Percentiles rank a stretch among this genome's conserved stretches.
Evolutionary conservation across 2,888 invertebrate genomes (phyloP).

Genomic region (Sphecodes monilicornis): DNA sequence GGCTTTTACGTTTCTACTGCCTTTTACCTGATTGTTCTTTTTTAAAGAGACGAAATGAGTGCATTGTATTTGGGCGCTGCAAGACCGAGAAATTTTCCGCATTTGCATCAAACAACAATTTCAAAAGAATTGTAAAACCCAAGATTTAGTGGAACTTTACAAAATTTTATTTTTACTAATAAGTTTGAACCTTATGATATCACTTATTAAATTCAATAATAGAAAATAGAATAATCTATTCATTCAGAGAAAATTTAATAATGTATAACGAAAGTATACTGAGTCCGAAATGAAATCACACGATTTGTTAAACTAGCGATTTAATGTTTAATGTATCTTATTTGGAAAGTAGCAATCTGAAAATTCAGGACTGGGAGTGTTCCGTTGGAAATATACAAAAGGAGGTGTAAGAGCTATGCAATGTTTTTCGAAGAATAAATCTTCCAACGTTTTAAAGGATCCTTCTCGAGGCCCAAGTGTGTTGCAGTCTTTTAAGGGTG

Average conservation of each 20-base stretch:
- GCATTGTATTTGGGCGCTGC: not conserved
- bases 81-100: not conserved
- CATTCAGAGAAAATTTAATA: no score
- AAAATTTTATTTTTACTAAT: not conserved
- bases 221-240: no score
- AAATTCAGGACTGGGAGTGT: not conserved
- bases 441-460: not conserved
- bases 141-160: not conserved
- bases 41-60: not conserved
- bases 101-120: not conserved
- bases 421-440: conserved; percentile 4
- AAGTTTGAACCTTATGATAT: not conserved
- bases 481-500: conserved; percentile 13
- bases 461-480: not conserved
- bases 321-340: not conserved
- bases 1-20: not conserved
- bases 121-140: not conserved
- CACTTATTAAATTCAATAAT: not conserved
- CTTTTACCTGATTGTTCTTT: not conserved
- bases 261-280: not conserved
- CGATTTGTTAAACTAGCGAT: not conserved
- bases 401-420: not conserved
- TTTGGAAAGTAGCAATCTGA: no score
- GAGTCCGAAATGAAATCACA: not conserved
- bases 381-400: not conserved